Evolutionary conservation across 1,140 invertebrate species (phyloP), one percentile per base, ranked within the genome.

Genomic region (Diprion similis): DNA sequence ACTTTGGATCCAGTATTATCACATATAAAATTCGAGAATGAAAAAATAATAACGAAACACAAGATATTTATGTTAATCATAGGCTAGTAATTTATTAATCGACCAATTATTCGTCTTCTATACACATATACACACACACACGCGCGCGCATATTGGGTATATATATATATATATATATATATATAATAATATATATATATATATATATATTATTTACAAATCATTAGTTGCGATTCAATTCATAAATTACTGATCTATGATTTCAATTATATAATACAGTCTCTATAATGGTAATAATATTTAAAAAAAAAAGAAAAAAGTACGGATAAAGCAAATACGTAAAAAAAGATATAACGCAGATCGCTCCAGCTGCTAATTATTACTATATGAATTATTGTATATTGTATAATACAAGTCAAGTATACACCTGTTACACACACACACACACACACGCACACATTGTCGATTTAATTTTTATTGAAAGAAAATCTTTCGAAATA

Each of bases 51-150:
- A 59, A 59, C 11, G n/a, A 59, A 59, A 59, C 51, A 59, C 51
- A n/a, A 59, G 11, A 59, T 13, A 59, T 13, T 59, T 59, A 59
- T 59, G 11, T n/a, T 59, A 59, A 59, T 59, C 51, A 59, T 59
- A 59, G 51, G n/a, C 51, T 59, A 59, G 51, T 59, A 59, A 59
- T 59, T 59, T 59, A 59, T 59, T 59, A 59, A 59, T 59, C 51
- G 51, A 59, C 51, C 51, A 59, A 37, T 37, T 37, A 37, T 37
- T 37, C 6, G 24, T 37, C 24, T 37, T 6, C 24, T 37, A 37
- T 37, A 37, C 2, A 37, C 24, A 37, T 37, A 37, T 37, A 37
- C 24, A 37, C 24, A 37, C 1, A 37, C 2, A 37, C 24, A 3
- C 2, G 24, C 24, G 24, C 24, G 24, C 24, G 24, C 24, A 37